Percentiles rank a stretch among this genome's conserved stretches.
Evolutionary conservation across 2,113 vertebrate species (phyloP).

Genomic region (Tricholaema leucomelas): DNA sequence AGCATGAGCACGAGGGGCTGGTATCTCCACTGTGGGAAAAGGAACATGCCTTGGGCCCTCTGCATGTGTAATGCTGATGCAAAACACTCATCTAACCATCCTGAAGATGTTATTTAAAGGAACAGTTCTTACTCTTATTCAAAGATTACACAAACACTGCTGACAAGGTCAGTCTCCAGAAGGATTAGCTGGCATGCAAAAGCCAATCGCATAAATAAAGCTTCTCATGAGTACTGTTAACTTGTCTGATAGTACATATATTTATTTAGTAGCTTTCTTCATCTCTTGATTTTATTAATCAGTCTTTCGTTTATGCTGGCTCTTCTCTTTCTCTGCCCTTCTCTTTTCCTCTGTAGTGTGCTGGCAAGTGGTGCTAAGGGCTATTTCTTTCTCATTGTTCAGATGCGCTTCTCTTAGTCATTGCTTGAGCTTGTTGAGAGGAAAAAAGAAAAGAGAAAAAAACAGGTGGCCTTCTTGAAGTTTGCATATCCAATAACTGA

Average conservation of each 20-base stretch:
- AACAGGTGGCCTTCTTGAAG: background rate
- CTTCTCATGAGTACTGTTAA: background rate
- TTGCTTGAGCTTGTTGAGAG: background rate
- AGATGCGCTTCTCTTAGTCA: background rate
- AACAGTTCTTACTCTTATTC: background rate
- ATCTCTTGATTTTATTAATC: background rate
- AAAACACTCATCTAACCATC: background rate
- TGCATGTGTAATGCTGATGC: background rate
- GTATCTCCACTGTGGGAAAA: background rate
- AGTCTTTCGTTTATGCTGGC: background rate
- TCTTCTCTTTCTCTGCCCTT: background rate
- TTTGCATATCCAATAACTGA: background rate
- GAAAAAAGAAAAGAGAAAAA: background rate
- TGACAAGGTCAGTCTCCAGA: constrained; percentile 35
- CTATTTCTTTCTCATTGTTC: background rate
- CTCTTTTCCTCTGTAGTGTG: background rate
- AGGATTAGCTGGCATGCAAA: constrained; percentile 47
- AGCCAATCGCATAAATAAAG: constrained; percentile 14
- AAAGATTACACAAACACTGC: constrained; percentile 33
- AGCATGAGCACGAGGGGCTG: background rate
- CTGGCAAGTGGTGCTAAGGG: background rate
- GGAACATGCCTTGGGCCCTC: background rate
- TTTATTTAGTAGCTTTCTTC: constrained; percentile 15
- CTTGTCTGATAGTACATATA: background rate
- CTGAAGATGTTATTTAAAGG: constrained; percentile 1